Conservation (phyloP, 1,140 invertebrate species). For the Thaumatotibia leucotreta region DNA sequence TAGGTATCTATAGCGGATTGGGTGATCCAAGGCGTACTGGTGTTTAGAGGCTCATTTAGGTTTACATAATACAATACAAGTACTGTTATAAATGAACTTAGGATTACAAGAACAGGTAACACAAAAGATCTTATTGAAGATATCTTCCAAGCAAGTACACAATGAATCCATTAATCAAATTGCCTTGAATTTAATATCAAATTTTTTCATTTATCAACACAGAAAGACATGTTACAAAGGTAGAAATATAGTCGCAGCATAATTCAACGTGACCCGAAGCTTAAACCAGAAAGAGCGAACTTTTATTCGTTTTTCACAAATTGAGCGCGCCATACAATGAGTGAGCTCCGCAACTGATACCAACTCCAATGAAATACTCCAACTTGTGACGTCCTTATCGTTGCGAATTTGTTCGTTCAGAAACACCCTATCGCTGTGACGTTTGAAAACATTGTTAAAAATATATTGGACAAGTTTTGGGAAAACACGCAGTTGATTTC, state of each 20-base stretch:
- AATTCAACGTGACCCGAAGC: not conserved
- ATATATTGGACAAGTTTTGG: not conserved
- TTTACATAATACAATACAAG: too few species aligned
- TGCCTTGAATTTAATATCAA: too few species aligned
- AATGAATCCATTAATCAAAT: too few species aligned
- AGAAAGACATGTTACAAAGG: not conserved
- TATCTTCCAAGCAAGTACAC: too few species aligned
- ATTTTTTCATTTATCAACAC: too few species aligned
- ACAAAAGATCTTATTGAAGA: too few species aligned
- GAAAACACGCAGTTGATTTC: not conserved
- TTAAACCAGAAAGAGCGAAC: slow-evolving; percentile 1
- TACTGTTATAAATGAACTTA: too few species aligned
- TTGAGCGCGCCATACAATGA: slow-evolving; percentile 13
- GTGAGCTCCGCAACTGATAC: slow-evolving; percentile 46
- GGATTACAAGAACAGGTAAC: too few species aligned
- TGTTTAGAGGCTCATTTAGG: too few species aligned
- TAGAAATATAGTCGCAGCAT: not conserved
- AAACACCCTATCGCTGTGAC: slow-evolving; percentile 56
- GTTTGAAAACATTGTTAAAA: slow-evolving; percentile 36
- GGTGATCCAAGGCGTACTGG: too few species aligned
- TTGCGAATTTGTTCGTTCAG: slow-evolving; percentile 46
- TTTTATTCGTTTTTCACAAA: slow-evolving; percentile 9
- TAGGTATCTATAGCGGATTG: too few species aligned
- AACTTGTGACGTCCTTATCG: slow-evolving; percentile 58
- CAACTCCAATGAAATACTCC: slow-evolving; percentile 60